Conservation (phyloP, 1,140 invertebrate genomes). For the Ectropis grisescens region DNA sequence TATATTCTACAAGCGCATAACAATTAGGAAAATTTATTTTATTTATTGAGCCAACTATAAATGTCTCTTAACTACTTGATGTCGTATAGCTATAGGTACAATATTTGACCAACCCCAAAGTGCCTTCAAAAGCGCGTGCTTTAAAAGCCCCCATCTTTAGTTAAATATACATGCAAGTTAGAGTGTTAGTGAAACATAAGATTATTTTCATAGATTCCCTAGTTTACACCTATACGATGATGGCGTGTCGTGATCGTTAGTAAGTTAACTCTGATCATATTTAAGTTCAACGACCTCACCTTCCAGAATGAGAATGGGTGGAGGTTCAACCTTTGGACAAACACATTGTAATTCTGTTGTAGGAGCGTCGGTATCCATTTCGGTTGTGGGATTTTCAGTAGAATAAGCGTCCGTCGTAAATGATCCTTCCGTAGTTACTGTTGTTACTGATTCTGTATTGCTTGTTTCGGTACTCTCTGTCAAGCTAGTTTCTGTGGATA, state of each 20-base stretch:
- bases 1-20: too few relatives aligned
- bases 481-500: constrained; percentile 7
- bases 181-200: constrained; percentile 36
- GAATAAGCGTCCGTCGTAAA: too few relatives aligned
- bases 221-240: constrained; percentile 24
- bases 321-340: constrained; percentile 73
- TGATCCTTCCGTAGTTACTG: too few relatives aligned
- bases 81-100: too few relatives aligned
- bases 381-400: constrained; percentile 17
- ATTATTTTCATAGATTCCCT: too few relatives aligned
- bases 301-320: constrained; percentile 83
- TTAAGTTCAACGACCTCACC: constrained; percentile 73
- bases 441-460: too few relatives aligned
- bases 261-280: constrained; percentile 38
- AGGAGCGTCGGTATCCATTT: constrained; percentile 30
- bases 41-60: too few relatives aligned
- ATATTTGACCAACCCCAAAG: too few relatives aligned
- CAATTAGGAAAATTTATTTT: too few relatives aligned
- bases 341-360: constrained; percentile 51
- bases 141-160: constrained; percentile 5
- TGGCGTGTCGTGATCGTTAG: constrained; percentile 47
- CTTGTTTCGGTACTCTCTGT: too few relatives aligned
- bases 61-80: too few relatives aligned
- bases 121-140: constrained; percentile 20
- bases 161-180: constrained; percentile 34